phyloP scores from a whole-genome alignment of 2,113 vertebrate species.

The Chionodraco myersi region DNA sequence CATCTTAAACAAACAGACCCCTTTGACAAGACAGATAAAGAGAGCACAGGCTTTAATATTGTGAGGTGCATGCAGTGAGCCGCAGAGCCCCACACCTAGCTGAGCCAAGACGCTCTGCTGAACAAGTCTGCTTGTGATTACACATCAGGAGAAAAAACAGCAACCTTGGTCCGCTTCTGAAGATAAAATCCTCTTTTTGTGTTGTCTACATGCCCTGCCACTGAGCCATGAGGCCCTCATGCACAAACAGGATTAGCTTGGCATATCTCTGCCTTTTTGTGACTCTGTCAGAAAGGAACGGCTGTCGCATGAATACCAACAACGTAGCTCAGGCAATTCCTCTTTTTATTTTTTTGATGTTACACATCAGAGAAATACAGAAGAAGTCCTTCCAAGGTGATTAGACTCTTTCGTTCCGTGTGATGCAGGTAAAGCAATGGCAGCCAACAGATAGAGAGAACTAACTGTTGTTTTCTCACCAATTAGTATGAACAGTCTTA shows the following conservation, averaged over 20 bases:
- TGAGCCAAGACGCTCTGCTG: conserved; percentile 9
- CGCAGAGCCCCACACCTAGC: conserved; percentile 6
- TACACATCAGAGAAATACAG: conserved; percentile 34
- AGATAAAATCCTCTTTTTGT: conserved; percentile 52
- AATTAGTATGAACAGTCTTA: conserved; percentile 24
- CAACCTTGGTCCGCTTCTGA: conserved; percentile 37
- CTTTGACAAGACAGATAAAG: conserved; percentile 58
- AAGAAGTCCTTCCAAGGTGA: conserved; percentile 15
- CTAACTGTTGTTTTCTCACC: conserved; percentile 17
- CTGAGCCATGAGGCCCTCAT: conserved; percentile 47
- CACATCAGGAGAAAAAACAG: conserved; percentile 42
- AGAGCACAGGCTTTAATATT: neutral
- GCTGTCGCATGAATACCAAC: conserved; percentile 62
- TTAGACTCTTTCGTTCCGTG: conserved; percentile 25
- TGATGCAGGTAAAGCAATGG: conserved; percentile 22
- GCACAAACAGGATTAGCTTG: conserved; percentile 72
- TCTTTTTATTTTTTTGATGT: conserved; percentile 29
- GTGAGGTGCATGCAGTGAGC: conserved; percentile 4
- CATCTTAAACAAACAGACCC: conserved; percentile 53
- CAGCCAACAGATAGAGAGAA: conserved; percentile 10
- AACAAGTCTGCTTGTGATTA: conserved; percentile 43
- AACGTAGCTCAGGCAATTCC: conserved; percentile 19
- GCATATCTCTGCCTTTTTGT: conserved; percentile 53
- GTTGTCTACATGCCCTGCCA: conserved; percentile 53
- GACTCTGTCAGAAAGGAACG: conserved; percentile 27